Base-by-base conservation (phyloP, 2,888 invertebrate genomes). In the Brachyopa scutellaris region DNA sequence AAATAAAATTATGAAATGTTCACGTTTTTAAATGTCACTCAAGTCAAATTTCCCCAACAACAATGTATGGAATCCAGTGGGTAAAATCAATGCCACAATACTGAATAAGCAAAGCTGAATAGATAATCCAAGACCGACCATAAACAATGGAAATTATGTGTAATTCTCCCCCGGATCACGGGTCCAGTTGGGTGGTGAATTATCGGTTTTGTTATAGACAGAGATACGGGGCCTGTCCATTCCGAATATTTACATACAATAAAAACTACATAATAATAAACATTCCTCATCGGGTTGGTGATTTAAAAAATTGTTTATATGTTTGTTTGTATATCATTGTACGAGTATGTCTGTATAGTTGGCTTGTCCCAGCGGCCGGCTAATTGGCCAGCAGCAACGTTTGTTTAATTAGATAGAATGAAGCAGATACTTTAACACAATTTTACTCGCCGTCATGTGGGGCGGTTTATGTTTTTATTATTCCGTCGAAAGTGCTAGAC, bases 211-310 rank as follows among this genome's bases (percentile, higher is more conserved):
- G 21, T 42, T 42, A 42, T 42, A n/a, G n/a, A 51, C n/a, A 31
- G 51, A n/a, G 31, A 31, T 51, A 31, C n/a, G n/a, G n/a, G 31
- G 31, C 9, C 29, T 17, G 17, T n/a, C 31, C 51, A 51, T 51
- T 31, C 17, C 15, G 29, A 51, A n/a, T 31, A 31, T 51, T 51
- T 51, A 51, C 15, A 31, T 15, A 15, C 29, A 26, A 49, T 49
- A 49, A 49, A 49, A 29, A 9, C 49, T 1, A 6, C 26, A 49
- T 3, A 6, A n/a, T 31, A 51, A 51, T 51, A 51, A 51, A 51
- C 29, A 51, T 31, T 31, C n/a, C 9, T 9, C 9, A 8, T 2
- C 3, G 7, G 2, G 15, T 15, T 26, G 29, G 26, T 26, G 15
- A 15, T 15, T 13, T 9, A 36, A 19, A 2, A n/a, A 42, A 42